Evolutionary conservation across 2,888 invertebrate species (phyloP).

Genomic region (Lamellibrachia satsuma): DNA sequence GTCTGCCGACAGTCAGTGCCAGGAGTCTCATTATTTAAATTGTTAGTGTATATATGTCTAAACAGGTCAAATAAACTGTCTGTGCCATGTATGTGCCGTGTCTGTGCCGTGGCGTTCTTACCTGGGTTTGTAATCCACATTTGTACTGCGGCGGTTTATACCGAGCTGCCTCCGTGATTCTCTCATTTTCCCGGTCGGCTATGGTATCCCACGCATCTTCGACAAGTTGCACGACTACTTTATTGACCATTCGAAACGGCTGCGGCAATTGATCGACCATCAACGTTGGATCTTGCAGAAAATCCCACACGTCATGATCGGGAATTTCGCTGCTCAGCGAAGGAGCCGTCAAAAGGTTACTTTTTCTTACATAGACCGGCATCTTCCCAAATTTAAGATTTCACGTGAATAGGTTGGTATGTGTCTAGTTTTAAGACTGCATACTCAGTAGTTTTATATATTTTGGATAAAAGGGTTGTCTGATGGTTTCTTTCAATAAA

Average conservation of each 20-base stretch:
- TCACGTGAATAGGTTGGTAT: neutral
- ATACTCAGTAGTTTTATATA: neutral
- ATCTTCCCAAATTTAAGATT: conserved; percentile 37
- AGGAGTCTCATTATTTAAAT: no score
- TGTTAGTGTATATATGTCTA: no score
- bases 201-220: conserved; percentile 59
- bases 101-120: conserved; percentile 14
- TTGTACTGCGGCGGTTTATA: conserved; percentile 54
- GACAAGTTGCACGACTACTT: conserved; percentile 51
- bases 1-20: no score
- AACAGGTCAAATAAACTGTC: no score
- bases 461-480: neutral
- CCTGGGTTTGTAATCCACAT: conserved; percentile 47
- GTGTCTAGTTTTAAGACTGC: neutral
- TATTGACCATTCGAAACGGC: conserved; percentile 62
- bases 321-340: conserved; percentile 44
- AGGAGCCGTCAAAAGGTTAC: conserved; percentile 55
- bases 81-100: neutral
- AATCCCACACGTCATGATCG: conserved; percentile 56
- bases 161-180: conserved; percentile 49
- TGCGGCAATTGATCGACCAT: conserved; percentile 58
- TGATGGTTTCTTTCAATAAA: neutral
- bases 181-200: conserved; percentile 48
- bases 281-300: conserved; percentile 58
- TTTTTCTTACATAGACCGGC: conserved; percentile 58